Evolutionary conservation across 2,888 invertebrate genomes (phyloP), one percentile per base, ranked within the genome.

Genomic region (Cryptocheilus praepositus): DNA sequence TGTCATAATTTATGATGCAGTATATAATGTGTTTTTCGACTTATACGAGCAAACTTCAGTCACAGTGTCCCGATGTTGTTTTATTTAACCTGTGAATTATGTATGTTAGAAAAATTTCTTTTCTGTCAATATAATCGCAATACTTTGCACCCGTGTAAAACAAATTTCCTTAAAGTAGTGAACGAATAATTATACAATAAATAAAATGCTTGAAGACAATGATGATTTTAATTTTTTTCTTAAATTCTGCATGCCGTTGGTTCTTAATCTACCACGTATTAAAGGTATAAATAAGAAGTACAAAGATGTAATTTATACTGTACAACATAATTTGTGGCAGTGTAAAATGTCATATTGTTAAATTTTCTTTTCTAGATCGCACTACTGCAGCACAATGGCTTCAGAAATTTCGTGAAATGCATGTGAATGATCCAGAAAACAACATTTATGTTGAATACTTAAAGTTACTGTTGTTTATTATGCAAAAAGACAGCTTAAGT

Each of bases 321-420:
- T 45, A 8, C 8, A 45, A 45, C 25, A 45, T 45, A 45, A 45
- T 45, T 45, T 15, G 8, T 45, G 16, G 8, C 16, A 45, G 16
- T 3, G n/a, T n/a, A n/a, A n/a, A n/a, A n/a, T n/a, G 16, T 45
- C 16, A 2, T 45, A 4, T 45, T 8, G 3, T 49, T 1, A 36
- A 36, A 36, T 36, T 1, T 46, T 25, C n/a, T 52, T 46, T 49
- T n/a, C 25, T 44, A 89, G 90, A 90, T 76, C 83, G 89, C 67
- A 83, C 83, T 15, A 81, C 86, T 55, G 89, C 90, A n/a, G 88
- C 89, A 43, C 83, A 88, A 68, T 90, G 90, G 90, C 76, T 89
- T 21, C 86, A 88, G 71, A 90, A 89, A 73, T 81, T 90, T 52
- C 73, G 78, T 45, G 71, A 73, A 16, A 16, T 74, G 3, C 54